Conservation (phyloP, 1,140 invertebrate genomes). For the Brachionus paranguensis region DNA sequence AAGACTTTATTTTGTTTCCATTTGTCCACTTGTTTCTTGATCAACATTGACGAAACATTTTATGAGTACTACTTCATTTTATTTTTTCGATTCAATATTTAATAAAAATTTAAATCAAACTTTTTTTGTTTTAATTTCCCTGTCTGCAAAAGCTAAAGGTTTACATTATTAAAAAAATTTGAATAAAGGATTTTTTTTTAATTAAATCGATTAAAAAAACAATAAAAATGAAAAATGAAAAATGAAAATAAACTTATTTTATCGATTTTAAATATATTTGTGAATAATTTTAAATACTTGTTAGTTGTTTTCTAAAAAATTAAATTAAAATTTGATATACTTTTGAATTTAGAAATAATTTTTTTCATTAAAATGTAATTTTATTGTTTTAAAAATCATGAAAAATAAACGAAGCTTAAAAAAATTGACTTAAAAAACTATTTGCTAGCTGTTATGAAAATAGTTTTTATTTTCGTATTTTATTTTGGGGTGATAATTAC, state of each 20-base stretch:
- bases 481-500: too few relatives aligned
- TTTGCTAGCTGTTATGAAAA: too few relatives aligned
- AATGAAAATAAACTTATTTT: background rate
- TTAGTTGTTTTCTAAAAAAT: background rate
- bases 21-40: background rate
- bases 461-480: too few relatives aligned
- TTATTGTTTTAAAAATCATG: too few relatives aligned
- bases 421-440: too few relatives aligned
- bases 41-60: background rate
- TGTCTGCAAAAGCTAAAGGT: background rate
- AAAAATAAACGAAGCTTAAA: too few relatives aligned
- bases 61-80: background rate
- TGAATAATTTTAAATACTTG: background rate
- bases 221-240: background rate
- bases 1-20: background rate
- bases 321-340: background rate
- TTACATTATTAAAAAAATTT: background rate
- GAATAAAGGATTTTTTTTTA: background rate
- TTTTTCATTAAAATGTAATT: too few relatives aligned
- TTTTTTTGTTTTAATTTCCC: background rate
- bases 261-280: background rate
- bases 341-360: background rate
- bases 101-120: background rate
- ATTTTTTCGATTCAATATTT: background rate
- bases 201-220: background rate